phyloP scores from a whole-genome alignment of 1,140 invertebrate genomes.

The Chymomyza costata region DNA sequence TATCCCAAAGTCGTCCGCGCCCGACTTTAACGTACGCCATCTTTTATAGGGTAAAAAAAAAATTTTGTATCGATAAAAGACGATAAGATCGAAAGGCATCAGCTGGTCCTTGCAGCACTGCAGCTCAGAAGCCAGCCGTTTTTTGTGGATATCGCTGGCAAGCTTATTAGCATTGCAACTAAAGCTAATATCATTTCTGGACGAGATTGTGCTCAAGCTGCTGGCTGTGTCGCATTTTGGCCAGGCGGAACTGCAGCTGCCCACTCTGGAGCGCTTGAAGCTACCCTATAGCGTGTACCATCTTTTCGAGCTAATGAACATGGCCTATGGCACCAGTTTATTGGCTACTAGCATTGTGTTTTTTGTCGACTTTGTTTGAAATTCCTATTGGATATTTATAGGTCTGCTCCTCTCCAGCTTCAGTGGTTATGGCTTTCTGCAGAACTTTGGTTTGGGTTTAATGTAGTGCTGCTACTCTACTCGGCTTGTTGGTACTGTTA shows the following conservation, averaged over 20 bases:
- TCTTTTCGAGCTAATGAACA: constrained; percentile 1
- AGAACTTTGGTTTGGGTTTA: constrained; percentile 2
- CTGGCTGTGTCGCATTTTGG: not conserved
- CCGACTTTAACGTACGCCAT: too few relatives aligned
- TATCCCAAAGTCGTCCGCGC: too few relatives aligned
- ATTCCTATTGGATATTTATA: constrained; percentile 16
- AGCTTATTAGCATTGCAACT: constrained; percentile 8
- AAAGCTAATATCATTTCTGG: constrained; percentile 2
- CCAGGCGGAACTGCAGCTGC: not conserved
- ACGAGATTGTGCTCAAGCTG: not conserved
- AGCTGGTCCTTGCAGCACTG: not conserved
- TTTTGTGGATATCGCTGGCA: constrained; percentile 3
- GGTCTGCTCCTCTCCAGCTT: not conserved
- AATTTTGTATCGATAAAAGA: too few relatives aligned
- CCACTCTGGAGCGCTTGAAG: not conserved
- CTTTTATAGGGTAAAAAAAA: too few relatives aligned
- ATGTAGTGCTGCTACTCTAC: constrained; percentile 1
- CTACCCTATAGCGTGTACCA: constrained; percentile 1
- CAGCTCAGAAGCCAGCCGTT: not conserved
- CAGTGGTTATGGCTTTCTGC: not conserved
- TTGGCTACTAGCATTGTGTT: constrained; percentile 3
- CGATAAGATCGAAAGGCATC: too few relatives aligned
- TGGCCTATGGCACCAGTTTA: constrained; percentile 1
- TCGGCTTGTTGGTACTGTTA: constrained; percentile 14
- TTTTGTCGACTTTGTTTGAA: constrained; percentile 15